Base-by-base conservation (phyloP, 2,113 vertebrate species). In the Pseudorasbora parva region DNA sequence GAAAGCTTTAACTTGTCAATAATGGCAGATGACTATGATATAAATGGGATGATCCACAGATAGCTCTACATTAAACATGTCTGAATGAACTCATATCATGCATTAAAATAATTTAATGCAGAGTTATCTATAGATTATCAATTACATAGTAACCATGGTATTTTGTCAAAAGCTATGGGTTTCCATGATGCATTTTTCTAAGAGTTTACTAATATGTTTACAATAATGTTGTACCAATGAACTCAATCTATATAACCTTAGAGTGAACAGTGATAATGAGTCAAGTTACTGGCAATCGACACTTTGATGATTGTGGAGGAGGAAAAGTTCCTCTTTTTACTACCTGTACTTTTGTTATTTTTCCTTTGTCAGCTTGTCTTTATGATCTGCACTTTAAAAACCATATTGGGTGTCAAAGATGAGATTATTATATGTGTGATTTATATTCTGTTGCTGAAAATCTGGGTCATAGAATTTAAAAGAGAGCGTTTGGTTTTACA, bases 241-340 rank as follows among this genome's bases (percentile, higher is more conserved):
- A 37, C 30, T 59, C 19, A 10, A 59, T 59, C 9, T 37, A 68
- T 37, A 37, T 19, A n/a, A 23, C n/a, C 1, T 33, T 21, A 68
- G 3, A 9, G 64, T 37, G 17, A 68, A 21, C 7, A 19, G 17
- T 5, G 30, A 41, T 37, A 69, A 41, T 17, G 30, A 41, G 30
- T 68, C 60, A 14, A n/a, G 25, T 56, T 6, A 56, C 21, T 69
- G 19, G 3, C 9, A 69, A 41, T 72, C 41, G 49, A 71, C 8
- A 47, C 12, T 73, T 33, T 75, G 43, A 75, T 64, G 12, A 19
- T 49, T 57, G 8, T 73, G 56, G 56, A 74, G 41, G 57, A 75
- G 43, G 21, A 76, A 51, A 23, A 60, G 81, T 5, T 33, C 21
- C 8, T 49, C n/a, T n/a, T 51, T 74, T 21, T 80, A 25, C 57